These are phyloP conservation scores for Ceriagrion tenellum DNA, from an alignment of 2,888 invertebrate species.

Conservation along the genomic window DNA sequence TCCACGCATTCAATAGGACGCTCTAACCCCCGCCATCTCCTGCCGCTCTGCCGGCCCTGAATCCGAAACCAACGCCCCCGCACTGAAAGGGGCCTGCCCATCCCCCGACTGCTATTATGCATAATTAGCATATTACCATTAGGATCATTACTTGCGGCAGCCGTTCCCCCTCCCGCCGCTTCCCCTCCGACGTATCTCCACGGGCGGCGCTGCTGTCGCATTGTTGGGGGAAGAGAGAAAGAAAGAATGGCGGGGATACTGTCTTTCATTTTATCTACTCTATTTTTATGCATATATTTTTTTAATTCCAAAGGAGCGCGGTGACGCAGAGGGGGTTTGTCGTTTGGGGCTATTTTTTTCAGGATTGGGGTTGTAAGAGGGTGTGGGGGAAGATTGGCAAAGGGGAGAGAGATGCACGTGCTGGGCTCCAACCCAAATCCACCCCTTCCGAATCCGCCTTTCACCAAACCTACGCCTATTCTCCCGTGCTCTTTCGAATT, in stretches of 20 bases:
- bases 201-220: slow-evolving; percentile 25
- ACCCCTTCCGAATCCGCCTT: not conserved
- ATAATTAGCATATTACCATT: slow-evolving; percentile 65
- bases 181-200: not conserved
- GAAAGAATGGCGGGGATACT: not conserved
- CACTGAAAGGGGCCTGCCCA: not conserved
- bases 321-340: not conserved
- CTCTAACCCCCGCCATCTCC: not conserved
- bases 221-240: slow-evolving; percentile 2
- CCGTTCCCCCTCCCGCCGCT: no score
- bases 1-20: slow-evolving; percentile 56
- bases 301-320: not conserved
- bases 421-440: not conserved
- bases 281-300: no score
- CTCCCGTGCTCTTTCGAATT: not conserved
- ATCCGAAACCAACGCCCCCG: not conserved
- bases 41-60: not conserved
- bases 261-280: no score
- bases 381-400: not conserved
- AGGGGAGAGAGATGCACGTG: not conserved
- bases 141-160: slow-evolving; percentile 60
- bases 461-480: not conserved
- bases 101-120: slow-evolving; percentile 52
- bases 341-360: not conserved
- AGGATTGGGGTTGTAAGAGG: not conserved